phyloP scores from a whole-genome alignment of 2,797 vertebrate species.

The Notolepis coatsorum region DNA sequence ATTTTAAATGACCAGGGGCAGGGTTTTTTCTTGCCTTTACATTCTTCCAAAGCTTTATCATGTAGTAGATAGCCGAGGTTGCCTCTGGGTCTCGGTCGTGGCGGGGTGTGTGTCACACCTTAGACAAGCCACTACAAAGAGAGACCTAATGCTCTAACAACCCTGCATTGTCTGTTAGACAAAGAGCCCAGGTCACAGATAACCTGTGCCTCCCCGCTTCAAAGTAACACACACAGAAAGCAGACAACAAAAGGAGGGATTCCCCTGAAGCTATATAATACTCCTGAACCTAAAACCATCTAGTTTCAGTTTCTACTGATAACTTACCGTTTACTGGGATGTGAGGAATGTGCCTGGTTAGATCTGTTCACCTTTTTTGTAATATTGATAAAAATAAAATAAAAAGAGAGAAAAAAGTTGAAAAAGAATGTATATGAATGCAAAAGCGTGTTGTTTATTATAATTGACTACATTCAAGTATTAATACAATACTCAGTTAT shows the following conservation, averaged over 20 bases:
- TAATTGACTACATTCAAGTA: no score
- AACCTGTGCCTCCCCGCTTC: constrained; percentile 61
- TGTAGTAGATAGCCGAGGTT: constrained; percentile 11
- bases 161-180: constrained; percentile 71
- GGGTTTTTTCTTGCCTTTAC: background rate
- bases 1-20: constrained; percentile 16
- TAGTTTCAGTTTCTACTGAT: background rate
- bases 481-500: no score
- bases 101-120: constrained; percentile 72
- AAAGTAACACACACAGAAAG: constrained; percentile 47
- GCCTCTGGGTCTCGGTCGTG: constrained; percentile 21
- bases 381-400: no score
- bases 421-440: no score
- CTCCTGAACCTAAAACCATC: background rate
- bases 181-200: constrained; percentile 65
- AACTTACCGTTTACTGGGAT: background rate
- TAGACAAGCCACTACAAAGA: constrained; percentile 71
- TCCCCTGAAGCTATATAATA: background rate
- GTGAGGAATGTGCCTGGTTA: background rate
- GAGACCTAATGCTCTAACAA: constrained; percentile 69
- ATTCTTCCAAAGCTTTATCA: constrained; percentile 23
- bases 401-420: no score
- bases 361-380: no score
- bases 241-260: background rate
- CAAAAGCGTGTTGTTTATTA: no score